A percentile compares a stretch with the other conserved stretches of the same genome.
Evolutionary conservation across 2,888 invertebrate genomes (phyloP).

Genomic region (Abrostola triplasia): DNA sequence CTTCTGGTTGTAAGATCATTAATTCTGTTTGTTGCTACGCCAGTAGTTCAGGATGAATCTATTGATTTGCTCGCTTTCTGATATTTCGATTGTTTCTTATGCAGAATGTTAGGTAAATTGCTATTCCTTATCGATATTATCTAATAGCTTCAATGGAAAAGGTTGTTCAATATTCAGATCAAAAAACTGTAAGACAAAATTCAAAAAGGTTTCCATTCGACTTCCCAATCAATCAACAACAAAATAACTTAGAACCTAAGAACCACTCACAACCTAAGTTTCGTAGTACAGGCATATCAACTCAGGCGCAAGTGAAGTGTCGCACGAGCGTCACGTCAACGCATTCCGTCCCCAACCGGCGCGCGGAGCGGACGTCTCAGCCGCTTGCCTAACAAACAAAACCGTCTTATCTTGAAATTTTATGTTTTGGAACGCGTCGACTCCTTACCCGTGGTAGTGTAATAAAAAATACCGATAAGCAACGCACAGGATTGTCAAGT

Average conservation of each 20-base stretch:
- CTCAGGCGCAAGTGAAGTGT: slow-evolving; percentile 71
- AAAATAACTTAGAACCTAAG: slow-evolving; percentile 15
- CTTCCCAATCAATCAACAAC: slow-evolving; percentile 11
- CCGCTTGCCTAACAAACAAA: slow-evolving; percentile 37
- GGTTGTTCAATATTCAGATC: not conserved
- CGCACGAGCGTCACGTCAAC: slow-evolving; percentile 60
- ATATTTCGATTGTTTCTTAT: not conserved
- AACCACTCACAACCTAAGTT: slow-evolving; percentile 31
- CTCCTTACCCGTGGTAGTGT: slow-evolving; percentile 63
- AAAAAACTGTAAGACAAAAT: not conserved
- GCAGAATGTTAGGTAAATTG: not conserved
- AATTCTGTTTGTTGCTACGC: slow-evolving; percentile 1
- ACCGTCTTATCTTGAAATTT: slow-evolving; percentile 66
- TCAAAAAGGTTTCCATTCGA: not conserved
- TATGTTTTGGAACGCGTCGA: slow-evolving; percentile 65
- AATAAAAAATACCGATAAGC: slow-evolving; percentile 73
- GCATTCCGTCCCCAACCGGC: slow-evolving; percentile 74
- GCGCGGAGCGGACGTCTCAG: slow-evolving; percentile 66
- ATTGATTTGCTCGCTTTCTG: too few species aligned
- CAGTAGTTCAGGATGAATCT: not conserved
- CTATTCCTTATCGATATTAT: too few species aligned
- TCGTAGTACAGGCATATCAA: slow-evolving; percentile 58
- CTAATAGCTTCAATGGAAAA: too few species aligned
- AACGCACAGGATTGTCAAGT: slow-evolving; percentile 64
- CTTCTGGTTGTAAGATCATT: not conserved